Conservation (phyloP, 2,888 invertebrate genomes). For the Thymelicus sylvestris region DNA sequence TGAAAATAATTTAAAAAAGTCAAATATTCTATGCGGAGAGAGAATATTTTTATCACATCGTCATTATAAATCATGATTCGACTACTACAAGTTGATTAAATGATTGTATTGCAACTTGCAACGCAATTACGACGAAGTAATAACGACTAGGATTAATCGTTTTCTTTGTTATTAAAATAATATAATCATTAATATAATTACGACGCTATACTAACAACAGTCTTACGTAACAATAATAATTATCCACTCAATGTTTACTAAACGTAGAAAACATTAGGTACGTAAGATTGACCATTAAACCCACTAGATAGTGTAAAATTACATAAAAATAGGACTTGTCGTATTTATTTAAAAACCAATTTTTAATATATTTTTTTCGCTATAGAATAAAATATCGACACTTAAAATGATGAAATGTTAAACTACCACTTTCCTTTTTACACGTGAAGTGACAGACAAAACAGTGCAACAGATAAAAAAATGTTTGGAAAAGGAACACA, state of each 20-base stretch:
- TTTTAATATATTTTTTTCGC: too few relatives aligned
- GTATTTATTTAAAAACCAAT: too few relatives aligned
- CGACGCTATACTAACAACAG: not conserved
- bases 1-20: too few relatives aligned
- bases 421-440: too few relatives aligned
- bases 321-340: too few relatives aligned
- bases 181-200: slow-evolving; percentile 30
- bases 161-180: slow-evolving; percentile 29
- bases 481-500: not conserved
- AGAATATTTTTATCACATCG: not conserved
- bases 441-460: too few relatives aligned
- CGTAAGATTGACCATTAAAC: not conserved
- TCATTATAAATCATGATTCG: not conserved
- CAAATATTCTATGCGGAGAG: not conserved
- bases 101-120: not conserved
- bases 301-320: not conserved
- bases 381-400: too few relatives aligned
- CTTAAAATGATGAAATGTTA: too few relatives aligned
- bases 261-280: not conserved
- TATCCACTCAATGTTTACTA: not conserved
- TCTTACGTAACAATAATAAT: not conserved
- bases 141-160: not conserved
- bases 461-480: not conserved
- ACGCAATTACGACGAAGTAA: not conserved
- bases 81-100: not conserved